Evolutionary conservation across 2,113 vertebrate genomes (phyloP).

Genomic region (Plecturocebus donacophilus): DNA sequence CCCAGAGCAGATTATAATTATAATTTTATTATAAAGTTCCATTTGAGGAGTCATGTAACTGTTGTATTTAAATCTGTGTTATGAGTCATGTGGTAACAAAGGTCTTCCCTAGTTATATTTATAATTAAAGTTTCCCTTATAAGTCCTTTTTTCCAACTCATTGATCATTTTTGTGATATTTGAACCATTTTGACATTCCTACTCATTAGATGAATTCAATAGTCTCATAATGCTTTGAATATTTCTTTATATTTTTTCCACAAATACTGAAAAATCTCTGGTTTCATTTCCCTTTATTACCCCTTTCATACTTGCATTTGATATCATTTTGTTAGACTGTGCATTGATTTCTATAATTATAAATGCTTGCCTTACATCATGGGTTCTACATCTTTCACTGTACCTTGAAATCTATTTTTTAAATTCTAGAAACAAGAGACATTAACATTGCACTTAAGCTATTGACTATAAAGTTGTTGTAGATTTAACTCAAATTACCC

Average conservation of each 20-base stretch:
- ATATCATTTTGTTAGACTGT: not conserved
- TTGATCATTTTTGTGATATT: not conserved
- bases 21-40: not conserved
- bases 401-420: not conserved
- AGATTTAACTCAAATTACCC: not conserved
- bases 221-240: not conserved
- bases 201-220: not conserved
- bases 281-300: not conserved
- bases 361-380: not conserved
- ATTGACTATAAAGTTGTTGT: not conserved
- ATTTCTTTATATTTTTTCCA: conserved; percentile 21
- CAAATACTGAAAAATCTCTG: not conserved
- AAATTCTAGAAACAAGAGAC: not conserved
- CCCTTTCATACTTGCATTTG: not conserved
- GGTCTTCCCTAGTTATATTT: not conserved
- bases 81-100: not conserved
- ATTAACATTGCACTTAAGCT: not conserved
- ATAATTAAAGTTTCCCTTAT: not conserved
- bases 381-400: not conserved
- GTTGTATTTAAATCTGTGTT: not conserved
- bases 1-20: not conserved
- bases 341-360: not conserved
- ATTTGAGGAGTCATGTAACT: not conserved
- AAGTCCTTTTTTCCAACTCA: not conserved
- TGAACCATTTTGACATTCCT: not conserved